Evolutionary conservation across 35 echinoderm and acorn worm species (phyloP), one percentile per base, ranked within the genome.

Genomic region (Ophioderma brevispina): DNA sequence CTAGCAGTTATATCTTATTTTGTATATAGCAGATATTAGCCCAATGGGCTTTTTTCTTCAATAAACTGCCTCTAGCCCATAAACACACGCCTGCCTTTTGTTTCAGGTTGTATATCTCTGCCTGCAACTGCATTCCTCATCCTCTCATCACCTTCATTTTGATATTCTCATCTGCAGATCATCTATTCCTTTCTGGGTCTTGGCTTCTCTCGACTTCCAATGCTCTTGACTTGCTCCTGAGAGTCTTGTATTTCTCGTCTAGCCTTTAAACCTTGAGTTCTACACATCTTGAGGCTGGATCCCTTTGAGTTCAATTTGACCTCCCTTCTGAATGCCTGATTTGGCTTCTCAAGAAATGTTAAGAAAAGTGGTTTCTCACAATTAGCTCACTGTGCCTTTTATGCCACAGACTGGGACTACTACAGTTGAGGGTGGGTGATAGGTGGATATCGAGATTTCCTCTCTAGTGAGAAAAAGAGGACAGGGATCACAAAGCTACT

Each of bases 201-300:
- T 98, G 30, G 89, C 64, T 52, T 30, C 83, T 77, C 30, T 98
- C 96, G 31, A 64, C 82, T 39, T 98, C 96, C 11, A 94, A 81
- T 1, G 92, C n/a, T 94, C 78, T 98, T 98, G n/a, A 99, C 97
- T 88, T 99, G 97, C 86, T 93, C 82, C 36, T 93, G 81, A n/a
- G 11, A 99, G 94, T 78, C 95, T 93, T 99, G 97, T 21, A 95
- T 80, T 28, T 99, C 97, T 28, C 97, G 82, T 36, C 97, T 81
- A 0, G 97, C 97, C 84, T 99, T 93, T 28, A 95, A 88, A 84
- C 81, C 3, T 0, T 91, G 91, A 37, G 93, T 99, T 99, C 80
- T 99, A 93, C 46, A 99, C 97, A 56, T 93, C 13, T 93, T 55
- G 13, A 99, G 80, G 78, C 97, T 99, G 37, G 87, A 84, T n/a